These are phyloP conservation scores for Thereuonema tuberculata DNA, from an alignment of 1,140 invertebrate species.

Conservation along the genomic window DNA sequence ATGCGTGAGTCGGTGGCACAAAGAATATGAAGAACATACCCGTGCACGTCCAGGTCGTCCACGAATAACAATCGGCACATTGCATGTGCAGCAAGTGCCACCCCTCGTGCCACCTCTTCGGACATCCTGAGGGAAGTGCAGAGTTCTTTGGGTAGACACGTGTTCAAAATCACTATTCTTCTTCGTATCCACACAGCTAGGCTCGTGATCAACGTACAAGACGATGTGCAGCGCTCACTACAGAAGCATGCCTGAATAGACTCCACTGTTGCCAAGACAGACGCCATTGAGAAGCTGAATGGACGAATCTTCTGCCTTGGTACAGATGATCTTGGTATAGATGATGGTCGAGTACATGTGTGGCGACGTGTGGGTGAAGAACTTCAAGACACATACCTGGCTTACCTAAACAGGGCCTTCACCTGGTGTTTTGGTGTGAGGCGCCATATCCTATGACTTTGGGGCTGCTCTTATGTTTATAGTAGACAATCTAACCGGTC, in stretches of 20 bases:
- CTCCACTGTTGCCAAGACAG: background rate
- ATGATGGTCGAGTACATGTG: background rate
- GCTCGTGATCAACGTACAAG: background rate
- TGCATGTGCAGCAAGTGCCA: no score
- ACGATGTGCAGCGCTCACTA: background rate
- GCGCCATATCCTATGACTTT: background rate
- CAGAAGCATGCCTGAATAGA: background rate
- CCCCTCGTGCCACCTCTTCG: background rate
- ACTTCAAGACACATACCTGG: background rate
- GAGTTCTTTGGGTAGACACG: background rate
- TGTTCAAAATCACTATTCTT: background rate
- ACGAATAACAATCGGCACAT: no score
- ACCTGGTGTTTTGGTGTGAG: no score
- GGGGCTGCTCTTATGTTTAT: background rate
- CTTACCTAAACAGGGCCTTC: no score
- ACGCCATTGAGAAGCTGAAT: background rate
- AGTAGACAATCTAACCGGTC: background rate
- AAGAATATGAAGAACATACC: no score
- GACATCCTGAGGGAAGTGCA: background rate
- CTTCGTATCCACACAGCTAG: background rate
- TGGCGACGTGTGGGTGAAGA: background rate
- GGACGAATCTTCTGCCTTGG: background rate
- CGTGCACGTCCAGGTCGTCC: no score
- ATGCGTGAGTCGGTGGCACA: no score
- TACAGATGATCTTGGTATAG: background rate